Evolutionary conservation across 2,797 vertebrate genomes (phyloP), one percentile per base, ranked within the genome.

Genomic region (Loris lydekkerianus): DNA sequence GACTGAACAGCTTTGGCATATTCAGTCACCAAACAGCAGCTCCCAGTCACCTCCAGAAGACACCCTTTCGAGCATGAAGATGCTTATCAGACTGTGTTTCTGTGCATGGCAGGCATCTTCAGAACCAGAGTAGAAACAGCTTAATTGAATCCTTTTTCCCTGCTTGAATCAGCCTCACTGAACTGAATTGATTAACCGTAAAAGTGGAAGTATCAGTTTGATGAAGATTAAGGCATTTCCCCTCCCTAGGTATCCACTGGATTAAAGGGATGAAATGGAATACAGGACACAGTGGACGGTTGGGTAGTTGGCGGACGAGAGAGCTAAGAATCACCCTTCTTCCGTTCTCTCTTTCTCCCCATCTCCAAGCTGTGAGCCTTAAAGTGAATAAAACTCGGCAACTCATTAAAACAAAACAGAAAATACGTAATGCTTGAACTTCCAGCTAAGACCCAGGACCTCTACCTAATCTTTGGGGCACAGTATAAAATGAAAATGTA

Each of bases 111-210:
- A 92, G 63, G 13, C 18, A 23, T 72, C 60, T 92, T 82, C 60
- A 92, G 21, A 46, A 88, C 46, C 23, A 0, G 40, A 53, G n/a
- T 58, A n/a, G 53, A 96, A 96, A 86, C 3, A 21, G 10, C 63
- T 93, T 93, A 90, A 94, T 76, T 94, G 84, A 96, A 92, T 96
- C 9, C 61, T 37, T 90, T 95, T 96, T 91, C 82, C 86, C 72
- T 82, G 37, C 76, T 94, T 95, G 67, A 94, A 86, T 94, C 60
- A 87, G 70, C 23, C n/a, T 96, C 82, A 84, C 7, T 84, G 92
- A 96, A 94, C 70, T 76, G 75, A 94, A 97, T 92, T 2, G 23
- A 92, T 93, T 95, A 89, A 85, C 75, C 91, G n/a, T 93, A 95
- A 95, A 97, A 94, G 53, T 93, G 46, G 13, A 86, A 92, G n/a